Base-by-base conservation (phyloP, 2,113 vertebrate genomes). In the Nannobrachium achirus region DNA sequence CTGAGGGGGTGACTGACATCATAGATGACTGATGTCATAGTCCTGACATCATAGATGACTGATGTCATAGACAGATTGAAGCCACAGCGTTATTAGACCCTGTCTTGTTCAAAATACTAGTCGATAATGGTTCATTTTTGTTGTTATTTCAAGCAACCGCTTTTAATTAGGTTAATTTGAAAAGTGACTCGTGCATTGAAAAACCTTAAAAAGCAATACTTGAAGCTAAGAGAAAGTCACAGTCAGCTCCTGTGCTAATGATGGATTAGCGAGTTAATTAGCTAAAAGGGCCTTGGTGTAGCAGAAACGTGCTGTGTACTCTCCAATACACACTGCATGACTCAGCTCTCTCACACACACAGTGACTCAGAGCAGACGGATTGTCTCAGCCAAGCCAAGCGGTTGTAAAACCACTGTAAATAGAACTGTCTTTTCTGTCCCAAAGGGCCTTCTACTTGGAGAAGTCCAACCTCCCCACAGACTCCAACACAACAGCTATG, bases 381-480 rank as follows among this genome's bases (percentile, higher is more conserved):
- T 59, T 55, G 60, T 19, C 9, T 33, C 3, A 58, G 48, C 20
- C 14, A 18, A 1, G 16, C 48, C 11, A 56, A 58, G 41, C 0
- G 58, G 59, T 40, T 66, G 63, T 7, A 51, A 49, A 71, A 67
- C 3, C 3, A 33, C 18, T 59, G n/a, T 62, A 79, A 71, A 14
- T 7, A 41, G 20, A 3, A 51, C 40, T 48, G 11, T 14, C 41
- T 13, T 63, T 69, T 75, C 71, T 82, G 69, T 88, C 79, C 48
- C 56, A 19, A 46, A 99, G 98, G 89, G 95, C 95, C 0, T 99
- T 99, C 90, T 99, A 98, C 89, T 89, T 99, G 78, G 98, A 99
- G 75, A 95, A 96, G 75, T 98, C 97, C 9, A 98, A 98, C 76
- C 90, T 98, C 64, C 94, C 95, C 8, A 94, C 96, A 1, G 97